Conservation (phyloP, 2,797 vertebrate species). For the Epinephelus malabaricus region DNA sequence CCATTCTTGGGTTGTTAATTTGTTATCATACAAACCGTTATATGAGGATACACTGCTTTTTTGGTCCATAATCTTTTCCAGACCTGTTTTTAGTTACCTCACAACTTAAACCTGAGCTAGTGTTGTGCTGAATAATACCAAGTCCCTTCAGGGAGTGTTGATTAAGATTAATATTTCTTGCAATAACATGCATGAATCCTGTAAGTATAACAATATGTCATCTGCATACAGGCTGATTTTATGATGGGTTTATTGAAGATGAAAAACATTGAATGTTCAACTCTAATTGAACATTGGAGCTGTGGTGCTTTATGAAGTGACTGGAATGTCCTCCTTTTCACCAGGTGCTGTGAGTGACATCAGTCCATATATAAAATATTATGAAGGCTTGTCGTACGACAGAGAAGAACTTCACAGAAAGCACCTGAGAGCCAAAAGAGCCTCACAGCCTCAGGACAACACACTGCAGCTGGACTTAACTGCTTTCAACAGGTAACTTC, state of each 20-base stretch:
- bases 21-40: too few species aligned
- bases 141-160: background rate
- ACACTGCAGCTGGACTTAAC: constrained; percentile 80
- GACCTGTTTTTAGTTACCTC: background rate
- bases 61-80: background rate
- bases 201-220: background rate
- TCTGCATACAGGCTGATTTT: constrained; percentile 22
- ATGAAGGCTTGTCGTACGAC: constrained; percentile 81
- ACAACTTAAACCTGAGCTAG: background rate
- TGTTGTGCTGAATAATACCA: background rate
- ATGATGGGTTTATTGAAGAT: background rate
- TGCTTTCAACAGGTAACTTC: constrained; percentile 82
- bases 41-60: too few species aligned
- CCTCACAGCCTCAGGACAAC: constrained; percentile 43
- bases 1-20: too few species aligned
- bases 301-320: background rate
- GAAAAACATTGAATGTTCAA: background rate
- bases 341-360: constrained; percentile 72
- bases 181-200: background rate
- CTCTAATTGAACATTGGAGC: too few species aligned
- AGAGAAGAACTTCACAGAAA: constrained; percentile 73
- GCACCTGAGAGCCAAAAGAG: constrained; percentile 77
- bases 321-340: background rate
- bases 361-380: constrained; percentile 81
- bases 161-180: background rate